Conservation (phyloP, 1,140 invertebrate genomes). For the Teleopsis dalmanni region DNA sequence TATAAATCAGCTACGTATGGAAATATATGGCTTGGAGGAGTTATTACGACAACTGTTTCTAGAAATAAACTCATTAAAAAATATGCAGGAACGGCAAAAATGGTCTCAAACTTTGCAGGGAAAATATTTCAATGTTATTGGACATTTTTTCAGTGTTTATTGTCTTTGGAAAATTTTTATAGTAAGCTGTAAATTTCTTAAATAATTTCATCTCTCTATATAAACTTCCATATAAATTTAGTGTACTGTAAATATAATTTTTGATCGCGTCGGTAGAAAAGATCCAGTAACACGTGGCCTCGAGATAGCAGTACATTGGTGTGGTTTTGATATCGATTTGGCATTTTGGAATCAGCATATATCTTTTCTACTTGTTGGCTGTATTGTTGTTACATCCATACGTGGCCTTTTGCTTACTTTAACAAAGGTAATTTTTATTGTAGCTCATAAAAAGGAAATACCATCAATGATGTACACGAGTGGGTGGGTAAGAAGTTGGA, state of each 20-base stretch:
- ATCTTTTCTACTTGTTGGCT: conserved; percentile 94
- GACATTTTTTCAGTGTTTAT: conserved; percentile 98
- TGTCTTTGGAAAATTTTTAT: conserved; percentile 99
- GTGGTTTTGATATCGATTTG: conserved; percentile 94
- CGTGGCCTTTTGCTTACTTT: conserved; percentile 90
- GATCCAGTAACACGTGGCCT: conserved; percentile 96
- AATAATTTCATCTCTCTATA: not conserved
- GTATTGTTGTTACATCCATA: conserved; percentile 97
- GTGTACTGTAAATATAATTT: conserved; percentile 96
- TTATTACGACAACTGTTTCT: conserved; percentile 89
- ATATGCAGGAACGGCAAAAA: conserved; percentile 85
- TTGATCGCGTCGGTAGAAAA: conserved; percentile 96
- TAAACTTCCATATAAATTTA: conserved; percentile 44
- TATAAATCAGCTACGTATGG: conserved; percentile 73
- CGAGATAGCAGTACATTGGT: conserved; percentile 95
- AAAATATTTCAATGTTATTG: conserved; percentile 97
- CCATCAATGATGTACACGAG: too few species aligned
- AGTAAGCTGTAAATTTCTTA: conserved; percentile 17
- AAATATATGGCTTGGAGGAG: conserved; percentile 85
- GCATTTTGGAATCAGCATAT: conserved; percentile 99
- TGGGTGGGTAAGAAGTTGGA: not conserved
- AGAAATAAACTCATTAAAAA: conserved; percentile 89
- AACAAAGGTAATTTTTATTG: conserved; percentile 74
- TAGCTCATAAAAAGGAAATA: too few species aligned
- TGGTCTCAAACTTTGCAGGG: conserved; percentile 97